phyloP scores from a whole-genome alignment of 2,113 vertebrate genomes.

The Oxygymnocypris stewartii region DNA sequence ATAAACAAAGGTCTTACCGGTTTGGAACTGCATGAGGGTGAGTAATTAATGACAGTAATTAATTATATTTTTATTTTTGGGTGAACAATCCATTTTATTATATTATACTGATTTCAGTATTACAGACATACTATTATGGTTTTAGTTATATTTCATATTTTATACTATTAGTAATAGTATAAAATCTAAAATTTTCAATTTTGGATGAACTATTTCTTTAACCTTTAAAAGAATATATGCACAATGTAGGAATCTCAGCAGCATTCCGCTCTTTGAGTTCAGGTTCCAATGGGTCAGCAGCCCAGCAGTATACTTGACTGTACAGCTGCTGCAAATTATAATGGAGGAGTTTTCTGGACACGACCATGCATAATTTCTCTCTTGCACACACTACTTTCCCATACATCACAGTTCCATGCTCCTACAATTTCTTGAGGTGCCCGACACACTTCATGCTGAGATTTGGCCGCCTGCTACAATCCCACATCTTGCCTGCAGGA shows the following conservation, averaged over 20 bases:
- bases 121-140: no score
- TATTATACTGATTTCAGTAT: no score
- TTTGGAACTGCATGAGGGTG: background rate
- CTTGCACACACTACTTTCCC: conserved; percentile 45
- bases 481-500: conserved; percentile 40
- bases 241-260: background rate
- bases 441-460: conserved; percentile 39
- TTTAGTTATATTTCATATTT: no score
- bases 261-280: background rate
- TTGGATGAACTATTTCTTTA: background rate
- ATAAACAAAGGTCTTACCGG: background rate
- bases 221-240: conserved; percentile 1
- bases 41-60: no score
- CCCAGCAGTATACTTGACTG: background rate
- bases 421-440: conserved; percentile 40
- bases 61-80: background rate
- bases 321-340: conserved; percentile 11
- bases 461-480: conserved; percentile 26
- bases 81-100: background rate
- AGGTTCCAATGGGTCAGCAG: background rate
- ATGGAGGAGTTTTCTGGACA: background rate
- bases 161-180: no score
- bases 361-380: conserved; percentile 19
- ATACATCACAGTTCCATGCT: conserved; percentile 35
- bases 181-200: background rate